Evolutionary conservation across 2,888 invertebrate genomes (phyloP), one percentile per base, ranked within the genome.

Genomic region (Argyresthia goedartella): DNA sequence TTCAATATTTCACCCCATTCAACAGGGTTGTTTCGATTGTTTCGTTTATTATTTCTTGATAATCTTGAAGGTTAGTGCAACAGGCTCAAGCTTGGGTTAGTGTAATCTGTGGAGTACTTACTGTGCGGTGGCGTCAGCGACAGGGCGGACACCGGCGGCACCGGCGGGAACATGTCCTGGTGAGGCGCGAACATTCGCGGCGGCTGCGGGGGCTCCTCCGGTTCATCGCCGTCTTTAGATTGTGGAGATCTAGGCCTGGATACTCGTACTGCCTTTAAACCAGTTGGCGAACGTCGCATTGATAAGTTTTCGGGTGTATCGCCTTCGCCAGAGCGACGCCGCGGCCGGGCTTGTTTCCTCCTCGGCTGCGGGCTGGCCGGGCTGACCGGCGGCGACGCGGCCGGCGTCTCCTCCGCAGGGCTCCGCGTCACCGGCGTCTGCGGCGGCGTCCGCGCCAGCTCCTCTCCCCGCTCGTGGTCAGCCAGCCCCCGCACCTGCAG

Each of bases 51-150:
- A n/a, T n/a, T n/a, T n/a, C n/a, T n/a, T n/a, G n/a, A n/a, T n/a
- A n/a, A n/a, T n/a, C n/a, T n/a, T n/a, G n/a, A n/a, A n/a, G n/a
- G n/a, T n/a, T n/a, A n/a, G n/a, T n/a, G n/a, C n/a, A n/a, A n/a
- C n/a, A n/a, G n/a, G n/a, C n/a, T n/a, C n/a, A n/a, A n/a, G n/a
- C n/a, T n/a, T n/a, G n/a, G n/a, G n/a, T n/a, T n/a, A n/a, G n/a
- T n/a, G n/a, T n/a, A n/a, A n/a, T n/a, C n/a, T n/a, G n/a, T n/a
- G n/a, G n/a, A 42, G 61, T 69, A 91, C 91, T 92, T 85, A 90
- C 91, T 92, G 87, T 95, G 95, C 54, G 95, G 94, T 64, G 95
- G 93, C 61, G 95, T 94, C 70, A 95, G 86, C 42, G 94, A 90
- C 60, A 95, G 82, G 53, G 93, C 93, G 55, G 92, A 90, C 61